A percentile compares a stretch with the other conserved stretches of the same genome.
These are phyloP conservation scores for Drosophila paranaensis DNA, from an alignment of 2,888 invertebrate genomes.

Conservation along the genomic window DNA sequence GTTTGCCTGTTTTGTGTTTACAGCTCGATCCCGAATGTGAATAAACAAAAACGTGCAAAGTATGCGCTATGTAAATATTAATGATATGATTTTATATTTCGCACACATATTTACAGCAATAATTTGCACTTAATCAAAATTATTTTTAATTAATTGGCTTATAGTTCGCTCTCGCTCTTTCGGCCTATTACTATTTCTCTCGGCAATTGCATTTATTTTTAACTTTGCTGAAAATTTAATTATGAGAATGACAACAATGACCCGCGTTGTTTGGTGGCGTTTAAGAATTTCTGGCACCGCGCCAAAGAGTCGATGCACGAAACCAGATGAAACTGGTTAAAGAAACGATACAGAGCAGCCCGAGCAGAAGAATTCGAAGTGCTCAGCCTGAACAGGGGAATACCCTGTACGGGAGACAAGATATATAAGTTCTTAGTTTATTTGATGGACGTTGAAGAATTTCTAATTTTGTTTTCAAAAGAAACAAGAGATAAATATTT, in stretches of 20 bases:
- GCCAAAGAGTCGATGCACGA: conserved; percentile 50
- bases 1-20: conserved; percentile 25
- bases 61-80: conserved; percentile 2
- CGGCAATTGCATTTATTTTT: conserved; percentile 23
- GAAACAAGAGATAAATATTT: not conserved
- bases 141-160: conserved; percentile 33
- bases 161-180: not conserved
- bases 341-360: conserved; percentile 40
- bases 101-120: not conserved
- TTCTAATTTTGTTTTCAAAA: not conserved
- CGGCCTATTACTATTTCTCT: not conserved
- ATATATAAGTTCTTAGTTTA: not conserved
- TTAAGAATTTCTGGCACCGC: conserved; percentile 57
- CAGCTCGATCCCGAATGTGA: conserved; percentile 6
- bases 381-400: conserved; percentile 14
- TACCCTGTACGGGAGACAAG: conserved; percentile 2
- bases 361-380: not conserved
- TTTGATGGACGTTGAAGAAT: not conserved
- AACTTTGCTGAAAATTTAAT: conserved; percentile 34
- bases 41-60: not conserved
- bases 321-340: conserved; percentile 49
- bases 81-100: conserved; percentile 4
- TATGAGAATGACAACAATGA: conserved; percentile 68
- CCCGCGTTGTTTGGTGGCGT: conserved; percentile 49
- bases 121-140: conserved; percentile 14